Evolutionary conservation across 2,888 invertebrate genomes (phyloP), one percentile per base, ranked within the genome.

Genomic region (Drosophila maculinotata): DNA sequence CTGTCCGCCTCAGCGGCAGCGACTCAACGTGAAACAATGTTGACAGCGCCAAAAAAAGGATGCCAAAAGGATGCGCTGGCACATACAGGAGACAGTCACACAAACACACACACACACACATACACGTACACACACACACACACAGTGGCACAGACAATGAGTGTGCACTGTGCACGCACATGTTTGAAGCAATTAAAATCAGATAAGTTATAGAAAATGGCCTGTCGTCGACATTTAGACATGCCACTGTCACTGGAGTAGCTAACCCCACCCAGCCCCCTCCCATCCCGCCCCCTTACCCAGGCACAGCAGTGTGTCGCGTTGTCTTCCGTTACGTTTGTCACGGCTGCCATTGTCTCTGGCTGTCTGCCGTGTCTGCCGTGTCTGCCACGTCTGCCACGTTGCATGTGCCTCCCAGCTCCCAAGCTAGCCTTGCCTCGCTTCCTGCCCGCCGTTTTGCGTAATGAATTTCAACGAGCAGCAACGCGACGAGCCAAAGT

Each of bases 101-200:
- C 41, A 54, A 41, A 53, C 23, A 52, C 53, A 56, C 41, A 38
- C 12, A 58, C 38, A 14, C 41, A 57, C 10, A 20, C 2, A 26
- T 9, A 35, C 38, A 42, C 33, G 28, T 25, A 31, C 26, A 17
- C 35, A 20, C 44, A 47, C n/a, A 35, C 5, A 44, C 12, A 38
- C 35, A 36, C 17, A 1, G 6, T 1, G 17, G 9, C 4, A 15
- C 25, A 69, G 57, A 75, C 75, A 71, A 71, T 63, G 63, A 63
- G 47, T 65, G 56, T 59, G 56, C 31, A 54, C 38, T 44, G 45
- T 45, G 69, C 86, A 80, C 77, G 73, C 77, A 79, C 75, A 71
- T 82, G 86, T 76, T 82, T 76, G 78, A 70, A 81, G 87, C 85
- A 89, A 90, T 87, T 89, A 89, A 89, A 89, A 88, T 90, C 89